Percentiles rank a stretch among this genome's conserved stretches.
These are phyloP conservation scores for Coregonus suidteri DNA, from an alignment of 2,797 vertebrate genomes.

Conservation along the genomic window DNA sequence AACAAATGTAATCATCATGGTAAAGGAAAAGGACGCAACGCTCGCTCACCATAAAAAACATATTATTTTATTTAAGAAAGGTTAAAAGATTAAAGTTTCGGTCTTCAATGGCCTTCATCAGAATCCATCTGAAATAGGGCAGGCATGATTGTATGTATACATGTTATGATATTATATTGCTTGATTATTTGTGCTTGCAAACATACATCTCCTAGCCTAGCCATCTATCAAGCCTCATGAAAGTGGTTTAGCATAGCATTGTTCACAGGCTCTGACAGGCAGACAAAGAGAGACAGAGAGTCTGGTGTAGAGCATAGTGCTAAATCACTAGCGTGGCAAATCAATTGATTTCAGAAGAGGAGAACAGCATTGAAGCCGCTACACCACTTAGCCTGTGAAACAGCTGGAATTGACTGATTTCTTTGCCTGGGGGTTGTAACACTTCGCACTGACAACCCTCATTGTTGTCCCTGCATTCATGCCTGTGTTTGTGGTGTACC, in stretches of 20 bases:
- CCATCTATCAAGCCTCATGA: slow-evolving; percentile 25
- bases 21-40: too few relatives aligned
- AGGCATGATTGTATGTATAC: slow-evolving; percentile 1
- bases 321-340: slow-evolving; percentile 43
- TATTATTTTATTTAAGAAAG: too few relatives aligned
- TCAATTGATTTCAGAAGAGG: slow-evolving; percentile 45
- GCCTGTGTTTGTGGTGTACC: too few relatives aligned
- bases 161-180: not conserved
- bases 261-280: slow-evolving; percentile 28
- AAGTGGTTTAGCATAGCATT: slow-evolving; percentile 18
- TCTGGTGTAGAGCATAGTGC: slow-evolving; percentile 23
- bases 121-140: slow-evolving; percentile 18
- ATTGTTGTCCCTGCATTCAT: too few relatives aligned
- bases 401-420: too few relatives aligned
- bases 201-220: not conserved
- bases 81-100: too few relatives aligned
- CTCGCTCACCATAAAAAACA: too few relatives aligned
- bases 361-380: slow-evolving; percentile 29
- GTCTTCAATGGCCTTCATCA: too few relatives aligned
- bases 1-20: too few relatives aligned
- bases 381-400: slow-evolving; percentile 35
- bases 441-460: too few relatives aligned
- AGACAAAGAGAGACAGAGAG: slow-evolving; percentile 28
- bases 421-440: too few relatives aligned
- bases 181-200: slow-evolving; percentile 7